phyloP scores from a whole-genome alignment of 2,113 vertebrate genomes.

The Notarius lentiginosus region DNA sequence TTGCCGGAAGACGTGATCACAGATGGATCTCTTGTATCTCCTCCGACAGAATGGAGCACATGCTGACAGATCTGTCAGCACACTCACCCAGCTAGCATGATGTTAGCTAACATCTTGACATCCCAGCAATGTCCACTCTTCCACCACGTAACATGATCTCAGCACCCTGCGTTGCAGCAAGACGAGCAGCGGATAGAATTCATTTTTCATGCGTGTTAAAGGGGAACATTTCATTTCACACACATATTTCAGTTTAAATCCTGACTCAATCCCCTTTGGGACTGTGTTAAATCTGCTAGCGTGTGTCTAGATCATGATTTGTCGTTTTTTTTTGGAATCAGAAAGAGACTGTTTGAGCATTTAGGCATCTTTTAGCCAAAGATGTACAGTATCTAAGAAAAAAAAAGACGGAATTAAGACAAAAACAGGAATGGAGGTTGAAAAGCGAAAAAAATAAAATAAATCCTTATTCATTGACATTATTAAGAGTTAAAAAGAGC shows the following conservation, averaged over 20 bases:
- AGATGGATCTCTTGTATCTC: slow-evolving; percentile 1
- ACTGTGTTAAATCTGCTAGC: background rate
- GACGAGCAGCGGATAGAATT: background rate
- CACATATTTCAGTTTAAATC: background rate
- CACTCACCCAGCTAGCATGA: background rate
- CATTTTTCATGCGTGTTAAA: slow-evolving; percentile 8
- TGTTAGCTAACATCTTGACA: background rate
- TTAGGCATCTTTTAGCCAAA: too few species aligned
- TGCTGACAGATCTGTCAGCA: slow-evolving; percentile 25
- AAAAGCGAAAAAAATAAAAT: background rate
- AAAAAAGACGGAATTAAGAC: background rate
- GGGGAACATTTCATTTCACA: slow-evolving; percentile 13
- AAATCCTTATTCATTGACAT: background rate
- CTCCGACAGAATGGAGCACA: background rate
- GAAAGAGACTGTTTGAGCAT: background rate
- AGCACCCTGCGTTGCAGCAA: background rate
- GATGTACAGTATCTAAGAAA: background rate
- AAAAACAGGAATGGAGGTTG: background rate
- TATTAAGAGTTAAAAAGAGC: background rate
- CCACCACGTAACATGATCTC: background rate
- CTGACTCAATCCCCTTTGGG: background rate
- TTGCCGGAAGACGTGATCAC: background rate
- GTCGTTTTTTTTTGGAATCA: background rate
- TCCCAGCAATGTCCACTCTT: background rate
- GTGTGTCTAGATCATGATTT: background rate